Evolutionary conservation across 30 jellyfish, hydroid and myxozoan genomes (phyloP).

Genomic region (Turritopsis rubra): DNA sequence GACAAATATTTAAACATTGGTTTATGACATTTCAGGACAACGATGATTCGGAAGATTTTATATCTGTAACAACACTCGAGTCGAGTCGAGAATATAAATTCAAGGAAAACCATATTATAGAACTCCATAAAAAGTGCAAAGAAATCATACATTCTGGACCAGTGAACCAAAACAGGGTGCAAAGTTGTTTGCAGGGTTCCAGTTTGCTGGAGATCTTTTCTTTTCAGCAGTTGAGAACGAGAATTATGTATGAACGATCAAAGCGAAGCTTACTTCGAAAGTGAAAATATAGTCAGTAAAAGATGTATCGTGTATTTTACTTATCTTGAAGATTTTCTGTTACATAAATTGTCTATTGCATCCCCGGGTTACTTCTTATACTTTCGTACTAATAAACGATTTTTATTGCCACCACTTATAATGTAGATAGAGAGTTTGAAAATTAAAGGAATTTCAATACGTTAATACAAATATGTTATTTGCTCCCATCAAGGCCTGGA

Average conservation of each 20-base stretch:
- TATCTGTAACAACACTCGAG: neutral
- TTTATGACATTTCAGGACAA: neutral
- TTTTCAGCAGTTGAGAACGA: neutral
- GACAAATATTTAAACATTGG: neutral
- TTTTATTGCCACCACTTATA: neutral
- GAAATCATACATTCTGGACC: neutral
- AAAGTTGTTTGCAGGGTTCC: neutral
- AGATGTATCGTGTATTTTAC: neutral
- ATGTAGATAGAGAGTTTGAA: neutral
- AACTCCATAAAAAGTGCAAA: neutral
- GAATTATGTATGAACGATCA: slow-evolving; percentile 1
- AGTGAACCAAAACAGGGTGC: neutral
- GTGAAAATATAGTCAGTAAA: neutral
- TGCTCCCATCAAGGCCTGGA: neutral
- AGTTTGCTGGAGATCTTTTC: neutral
- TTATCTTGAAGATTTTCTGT: neutral
- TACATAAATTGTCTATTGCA: neutral
- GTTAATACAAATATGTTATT: neutral
- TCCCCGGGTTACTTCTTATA: neutral
- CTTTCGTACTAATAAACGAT: neutral
- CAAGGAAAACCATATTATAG: neutral
- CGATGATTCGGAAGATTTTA: neutral
- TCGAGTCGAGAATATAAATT: neutral
- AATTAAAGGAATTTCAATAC: neutral
- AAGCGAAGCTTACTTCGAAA: slow-evolving; percentile 1